Evolutionary conservation across 2,797 vertebrate genomes (phyloP).

Genomic region (Clarias pachynema): DNA sequence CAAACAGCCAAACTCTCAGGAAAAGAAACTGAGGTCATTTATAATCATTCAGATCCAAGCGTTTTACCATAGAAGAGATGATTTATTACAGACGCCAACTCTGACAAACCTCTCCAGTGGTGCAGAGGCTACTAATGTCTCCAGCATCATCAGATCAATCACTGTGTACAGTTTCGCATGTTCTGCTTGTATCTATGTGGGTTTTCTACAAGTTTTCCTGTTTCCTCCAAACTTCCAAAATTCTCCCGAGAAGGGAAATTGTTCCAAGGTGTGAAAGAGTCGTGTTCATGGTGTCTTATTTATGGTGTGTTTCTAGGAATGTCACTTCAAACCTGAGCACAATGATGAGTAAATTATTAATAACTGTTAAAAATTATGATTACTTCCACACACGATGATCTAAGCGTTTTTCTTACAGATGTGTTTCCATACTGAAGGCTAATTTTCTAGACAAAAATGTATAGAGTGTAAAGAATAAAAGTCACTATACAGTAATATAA

Average conservation of each 20-base stretch:
- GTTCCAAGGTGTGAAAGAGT: not conserved
- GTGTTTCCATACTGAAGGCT: slow-evolving; percentile 33
- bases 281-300: not conserved
- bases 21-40: slow-evolving; percentile 9
- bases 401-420: slow-evolving; percentile 26
- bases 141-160: not conserved
- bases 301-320: no score
- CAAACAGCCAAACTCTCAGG: slow-evolving; percentile 2
- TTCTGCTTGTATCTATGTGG: not conserved
- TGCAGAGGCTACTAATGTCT: not conserved
- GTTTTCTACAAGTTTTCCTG: not conserved
- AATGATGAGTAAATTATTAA: not conserved
- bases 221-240: not conserved
- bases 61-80: not conserved
- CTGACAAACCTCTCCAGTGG: not conserved
- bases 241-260: not conserved
- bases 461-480: not conserved
- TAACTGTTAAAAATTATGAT: no score
- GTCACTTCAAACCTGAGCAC: not conserved
- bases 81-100: not conserved
- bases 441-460: not conserved
- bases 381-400: not conserved
- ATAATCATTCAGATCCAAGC: slow-evolving; percentile 3
- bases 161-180: not conserved
- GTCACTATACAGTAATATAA: not conserved